Conservation (phyloP, 2,888 invertebrate genomes). For the Zaprionus lineosus region DNA sequence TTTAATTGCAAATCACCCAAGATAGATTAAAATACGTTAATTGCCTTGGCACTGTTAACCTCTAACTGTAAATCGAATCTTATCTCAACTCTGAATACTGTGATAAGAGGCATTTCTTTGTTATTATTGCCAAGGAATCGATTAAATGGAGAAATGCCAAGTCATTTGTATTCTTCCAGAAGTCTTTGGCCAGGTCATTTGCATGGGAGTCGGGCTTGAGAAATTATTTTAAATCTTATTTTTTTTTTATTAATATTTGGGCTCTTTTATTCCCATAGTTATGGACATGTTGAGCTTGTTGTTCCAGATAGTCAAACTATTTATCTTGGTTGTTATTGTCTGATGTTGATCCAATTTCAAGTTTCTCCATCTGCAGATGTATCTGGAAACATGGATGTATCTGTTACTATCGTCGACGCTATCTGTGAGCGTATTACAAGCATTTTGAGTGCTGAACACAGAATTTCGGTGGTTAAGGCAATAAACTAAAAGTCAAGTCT, state of each 20-base stretch:
- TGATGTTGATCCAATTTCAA: conserved; percentile 19
- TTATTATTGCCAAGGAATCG: background rate
- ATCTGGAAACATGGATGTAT: conserved; percentile 51
- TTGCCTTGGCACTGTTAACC: background rate
- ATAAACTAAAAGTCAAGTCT: conserved; percentile 36
- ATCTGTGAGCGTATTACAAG: conserved; percentile 43
- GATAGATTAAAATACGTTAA: too few relatives aligned
- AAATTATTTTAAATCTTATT: background rate
- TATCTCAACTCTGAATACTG: background rate
- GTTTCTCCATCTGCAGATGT: conserved; percentile 30
- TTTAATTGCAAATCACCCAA: too few relatives aligned
- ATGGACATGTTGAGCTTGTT: conserved; percentile 23
- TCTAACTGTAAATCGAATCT: background rate
- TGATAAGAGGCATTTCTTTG: background rate
- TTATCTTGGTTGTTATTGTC: conserved; percentile 15
- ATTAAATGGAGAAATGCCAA: too few relatives aligned
- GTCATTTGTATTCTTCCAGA: too few relatives aligned
- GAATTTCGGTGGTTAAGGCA: conserved; percentile 46
- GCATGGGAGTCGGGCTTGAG: conserved; percentile 8
- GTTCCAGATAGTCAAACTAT: conserved; percentile 9
- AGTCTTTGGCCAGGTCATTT: too few relatives aligned
- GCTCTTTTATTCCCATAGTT: conserved; percentile 13
- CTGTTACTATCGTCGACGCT: conserved; percentile 48
- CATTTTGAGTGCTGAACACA: conserved; percentile 41
- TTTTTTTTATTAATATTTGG: background rate